Percentiles rank a stretch among this genome's conserved stretches.
Conservation (phyloP, 2,113 vertebrate genomes). For the Garra rufa region DNA sequence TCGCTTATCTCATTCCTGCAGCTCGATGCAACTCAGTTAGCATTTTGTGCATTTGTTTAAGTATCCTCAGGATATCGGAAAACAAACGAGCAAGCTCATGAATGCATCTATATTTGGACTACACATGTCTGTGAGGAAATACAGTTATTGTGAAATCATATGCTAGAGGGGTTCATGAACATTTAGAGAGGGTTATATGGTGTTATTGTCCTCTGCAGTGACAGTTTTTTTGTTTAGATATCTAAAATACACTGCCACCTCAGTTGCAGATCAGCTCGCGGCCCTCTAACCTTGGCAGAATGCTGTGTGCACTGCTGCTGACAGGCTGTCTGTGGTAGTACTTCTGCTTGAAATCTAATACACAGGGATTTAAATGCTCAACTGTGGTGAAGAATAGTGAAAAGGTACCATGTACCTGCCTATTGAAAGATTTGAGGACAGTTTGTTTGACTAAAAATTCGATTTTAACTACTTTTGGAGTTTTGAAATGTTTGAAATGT, state of each 20-base stretch:
- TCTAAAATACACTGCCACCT: neutral
- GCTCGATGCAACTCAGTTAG: slow-evolving; percentile 18
- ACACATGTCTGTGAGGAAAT: neutral
- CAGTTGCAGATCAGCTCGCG: neutral
- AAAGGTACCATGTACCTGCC: neutral
- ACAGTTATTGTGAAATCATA: neutral
- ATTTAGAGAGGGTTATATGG: neutral
- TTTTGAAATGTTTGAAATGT: neutral
- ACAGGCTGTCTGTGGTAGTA: neutral
- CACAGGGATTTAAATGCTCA: neutral
- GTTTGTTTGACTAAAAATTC: neutral
- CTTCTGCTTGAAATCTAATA: neutral
- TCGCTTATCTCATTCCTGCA: slow-evolving; percentile 30
- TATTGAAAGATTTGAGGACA: neutral
- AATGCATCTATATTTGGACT: slow-evolving; percentile 19
- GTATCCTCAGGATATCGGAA: slow-evolving; percentile 18
- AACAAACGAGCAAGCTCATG: neutral
- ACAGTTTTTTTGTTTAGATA: slow-evolving; percentile 6
- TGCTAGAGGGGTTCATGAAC: neutral
- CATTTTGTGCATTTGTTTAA: neutral
- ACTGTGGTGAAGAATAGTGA: neutral
- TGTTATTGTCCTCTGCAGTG: neutral
- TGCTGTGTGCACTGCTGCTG: neutral
- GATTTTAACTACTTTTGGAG: neutral
- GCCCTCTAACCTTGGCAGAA: neutral